These are phyloP conservation scores for Porites rus DNA, from an alignment of 92 coral and sea anemone genomes.

Conservation along the genomic window DNA sequence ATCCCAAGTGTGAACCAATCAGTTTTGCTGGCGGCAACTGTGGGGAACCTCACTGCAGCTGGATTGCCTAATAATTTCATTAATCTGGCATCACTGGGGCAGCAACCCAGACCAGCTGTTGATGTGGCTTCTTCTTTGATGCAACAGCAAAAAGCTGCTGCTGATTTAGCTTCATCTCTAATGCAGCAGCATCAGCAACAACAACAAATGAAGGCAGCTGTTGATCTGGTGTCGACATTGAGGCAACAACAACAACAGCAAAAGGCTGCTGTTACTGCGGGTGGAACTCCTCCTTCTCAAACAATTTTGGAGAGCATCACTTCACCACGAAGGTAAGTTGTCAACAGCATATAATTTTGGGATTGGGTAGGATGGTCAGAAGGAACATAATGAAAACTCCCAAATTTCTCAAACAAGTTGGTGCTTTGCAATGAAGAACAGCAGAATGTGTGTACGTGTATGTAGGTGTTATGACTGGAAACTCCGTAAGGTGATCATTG, in stretches of 20 bases:
- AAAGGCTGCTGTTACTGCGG: constrained; percentile 31
- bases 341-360: too few species aligned
- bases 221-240: constrained; percentile 17
- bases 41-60: constrained; percentile 24
- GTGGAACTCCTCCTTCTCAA: constrained; percentile 44
- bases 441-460: too few species aligned
- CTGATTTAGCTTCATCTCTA: constrained; percentile 43
- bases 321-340: constrained; percentile 75
- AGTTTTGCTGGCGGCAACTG: constrained; percentile 24
- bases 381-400: too few species aligned
- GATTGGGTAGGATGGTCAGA: too few species aligned
- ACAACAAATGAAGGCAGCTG: neutral
- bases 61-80: constrained; percentile 66
- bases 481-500: too few species aligned
- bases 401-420: too few species aligned
- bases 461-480: too few species aligned
- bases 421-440: too few species aligned
- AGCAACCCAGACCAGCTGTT: constrained; percentile 20
- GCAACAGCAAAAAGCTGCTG: constrained; percentile 45
- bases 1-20: constrained; percentile 20
- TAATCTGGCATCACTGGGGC: constrained; percentile 45
- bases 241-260: constrained; percentile 48
- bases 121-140: constrained; percentile 15
- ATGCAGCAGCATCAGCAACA: constrained; percentile 25
- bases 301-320: constrained; percentile 67